These are phyloP conservation scores for Fistularia commersonii DNA, from an alignment of 2,797 vertebrate genomes.

Conservation along the genomic window DNA sequence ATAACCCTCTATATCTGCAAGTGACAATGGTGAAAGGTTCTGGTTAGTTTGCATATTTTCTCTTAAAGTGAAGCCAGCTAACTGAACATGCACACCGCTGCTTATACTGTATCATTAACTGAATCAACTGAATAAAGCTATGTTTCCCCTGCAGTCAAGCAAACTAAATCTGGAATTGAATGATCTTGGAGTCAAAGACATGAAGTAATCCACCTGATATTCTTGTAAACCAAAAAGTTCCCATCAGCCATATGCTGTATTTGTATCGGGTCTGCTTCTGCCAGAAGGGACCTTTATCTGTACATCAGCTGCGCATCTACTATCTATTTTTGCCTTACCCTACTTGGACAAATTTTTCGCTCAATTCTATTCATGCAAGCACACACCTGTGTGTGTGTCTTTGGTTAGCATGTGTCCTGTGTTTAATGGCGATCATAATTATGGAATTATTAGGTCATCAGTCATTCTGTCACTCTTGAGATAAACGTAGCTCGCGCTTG, in stretches of 20 bases:
- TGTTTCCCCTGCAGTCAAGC: too few species aligned
- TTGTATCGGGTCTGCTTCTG: conserved; percentile 31
- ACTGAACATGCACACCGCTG: conserved; percentile 17
- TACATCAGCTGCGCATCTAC: conserved; percentile 37
- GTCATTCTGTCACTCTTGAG: conserved; percentile 53
- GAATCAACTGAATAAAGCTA: conserved; percentile 16
- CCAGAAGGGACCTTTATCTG: conserved; percentile 26
- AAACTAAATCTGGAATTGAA: too few species aligned
- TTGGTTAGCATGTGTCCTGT: conserved; percentile 4
- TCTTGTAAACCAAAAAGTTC: conserved; percentile 18
- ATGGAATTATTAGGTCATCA: conserved; percentile 59
- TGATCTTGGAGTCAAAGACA: too few species aligned
- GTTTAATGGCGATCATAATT: conserved; percentile 35
- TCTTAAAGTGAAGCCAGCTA: too few species aligned
- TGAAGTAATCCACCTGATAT: too few species aligned
- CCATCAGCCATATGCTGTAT: conserved; percentile 14
- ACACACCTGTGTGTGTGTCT: conserved; percentile 39
- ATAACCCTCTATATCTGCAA: too few species aligned
- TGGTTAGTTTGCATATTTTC: too few species aligned
- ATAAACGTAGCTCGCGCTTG: not conserved
- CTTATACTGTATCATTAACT: conserved; percentile 13
- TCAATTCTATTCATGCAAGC: conserved; percentile 37
- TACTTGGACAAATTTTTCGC: conserved; percentile 21
- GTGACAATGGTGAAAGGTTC: too few species aligned
- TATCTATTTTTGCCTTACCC: conserved; percentile 35